phyloP scores from a whole-genome alignment of 2,113 vertebrate genomes.

The Rattus norvegicus region DNA sequence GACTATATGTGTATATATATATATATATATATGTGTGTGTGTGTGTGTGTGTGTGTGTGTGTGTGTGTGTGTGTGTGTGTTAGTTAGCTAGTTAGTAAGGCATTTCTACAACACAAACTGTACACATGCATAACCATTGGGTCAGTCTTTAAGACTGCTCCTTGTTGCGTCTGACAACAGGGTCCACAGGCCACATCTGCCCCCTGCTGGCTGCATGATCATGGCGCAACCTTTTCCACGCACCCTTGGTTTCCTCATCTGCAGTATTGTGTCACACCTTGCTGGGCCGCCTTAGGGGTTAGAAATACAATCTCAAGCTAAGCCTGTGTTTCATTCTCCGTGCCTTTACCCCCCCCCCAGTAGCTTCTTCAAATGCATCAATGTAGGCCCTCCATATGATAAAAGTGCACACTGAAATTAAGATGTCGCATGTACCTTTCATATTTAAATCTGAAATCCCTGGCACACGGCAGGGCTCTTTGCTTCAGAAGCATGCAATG shows the following conservation, averaged over 20 bases:
- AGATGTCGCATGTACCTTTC: too few relatives aligned
- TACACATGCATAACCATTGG: fast-evolving
- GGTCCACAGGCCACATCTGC: not conserved
- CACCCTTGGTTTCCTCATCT: not conserved
- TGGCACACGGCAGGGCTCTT: fast-evolving
- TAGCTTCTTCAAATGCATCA: not conserved
- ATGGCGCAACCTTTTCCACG: fast-evolving
- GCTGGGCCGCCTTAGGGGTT: too few relatives aligned
- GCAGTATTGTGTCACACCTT: not conserved
- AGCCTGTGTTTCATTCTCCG: fast-evolving
- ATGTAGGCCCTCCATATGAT: fast-evolving
- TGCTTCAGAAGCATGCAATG: not conserved
- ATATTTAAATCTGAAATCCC: not conserved
- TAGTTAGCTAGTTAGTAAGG: too few relatives aligned
- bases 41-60: too few relatives aligned
- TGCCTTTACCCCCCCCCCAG: fast-evolving
- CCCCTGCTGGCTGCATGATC: fast-evolving
- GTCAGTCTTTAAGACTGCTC: not conserved
- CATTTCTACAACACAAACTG: not conserved
- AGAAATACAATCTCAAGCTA: not conserved
- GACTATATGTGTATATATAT: too few relatives aligned
- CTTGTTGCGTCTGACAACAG: not conserved
- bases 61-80: too few relatives aligned
- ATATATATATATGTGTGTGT: not conserved
- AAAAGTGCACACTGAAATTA: fast-evolving